Evolutionary conservation across 2,888 invertebrate genomes (phyloP).

Genomic region (Camptogramma bilineatum): DNA sequence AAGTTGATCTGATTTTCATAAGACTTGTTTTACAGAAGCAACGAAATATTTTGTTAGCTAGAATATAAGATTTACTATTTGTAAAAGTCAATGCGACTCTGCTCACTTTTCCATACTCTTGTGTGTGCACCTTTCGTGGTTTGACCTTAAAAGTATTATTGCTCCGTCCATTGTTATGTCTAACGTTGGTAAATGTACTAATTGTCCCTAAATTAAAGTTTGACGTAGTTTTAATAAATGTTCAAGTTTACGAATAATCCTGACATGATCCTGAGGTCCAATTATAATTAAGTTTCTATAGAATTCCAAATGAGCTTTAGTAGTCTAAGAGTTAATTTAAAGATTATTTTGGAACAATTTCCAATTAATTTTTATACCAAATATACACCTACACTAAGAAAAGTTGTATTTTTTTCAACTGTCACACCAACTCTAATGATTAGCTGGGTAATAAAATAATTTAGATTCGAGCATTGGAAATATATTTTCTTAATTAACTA

Average conservation of each 20-base stretch:
- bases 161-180: slow-evolving; percentile 33
- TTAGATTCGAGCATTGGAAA: slow-evolving; percentile 66
- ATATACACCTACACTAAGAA: slow-evolving; percentile 67
- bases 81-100: not conserved
- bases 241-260: slow-evolving; percentile 17
- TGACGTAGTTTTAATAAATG: slow-evolving; percentile 18
- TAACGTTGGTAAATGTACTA: slow-evolving; percentile 17
- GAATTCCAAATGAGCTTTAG: slow-evolving; percentile 46
- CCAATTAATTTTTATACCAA: slow-evolving; percentile 80
- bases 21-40: not conserved
- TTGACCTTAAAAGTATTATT: slow-evolving; percentile 12
- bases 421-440: not conserved
- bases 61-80: slow-evolving; percentile 10
- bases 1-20: slow-evolving; percentile 18
- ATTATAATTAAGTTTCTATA: slow-evolving; percentile 35
- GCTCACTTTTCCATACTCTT: slow-evolving; percentile 6
- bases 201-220: slow-evolving; percentile 1
- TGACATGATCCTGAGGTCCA: slow-evolving; percentile 26
- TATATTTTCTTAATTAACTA: slow-evolving; percentile 56
- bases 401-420: slow-evolving; percentile 40
- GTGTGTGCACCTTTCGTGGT: slow-evolving; percentile 7
- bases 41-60: slow-evolving; percentile 10
- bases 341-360: slow-evolving; percentile 66
- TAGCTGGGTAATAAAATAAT: slow-evolving; percentile 39
- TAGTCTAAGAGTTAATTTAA: slow-evolving; percentile 60